Base-by-base conservation (phyloP, 2,888 invertebrate genomes). In the Sesia apiformis region DNA sequence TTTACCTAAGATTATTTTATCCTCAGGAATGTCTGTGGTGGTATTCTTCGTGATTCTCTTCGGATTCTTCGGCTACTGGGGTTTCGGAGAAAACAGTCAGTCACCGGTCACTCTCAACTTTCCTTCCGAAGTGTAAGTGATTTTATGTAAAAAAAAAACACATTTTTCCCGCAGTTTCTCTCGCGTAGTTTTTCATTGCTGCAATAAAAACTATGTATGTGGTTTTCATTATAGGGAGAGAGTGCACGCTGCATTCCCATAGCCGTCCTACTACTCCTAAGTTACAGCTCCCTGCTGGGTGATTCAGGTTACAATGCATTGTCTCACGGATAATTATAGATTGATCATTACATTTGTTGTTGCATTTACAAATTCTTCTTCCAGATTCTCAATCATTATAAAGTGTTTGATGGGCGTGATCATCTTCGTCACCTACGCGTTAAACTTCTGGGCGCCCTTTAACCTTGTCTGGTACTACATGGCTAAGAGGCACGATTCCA, bases 61-160 rank as follows among this genome's bases (percentile, higher is more conserved):
- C 0, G 88, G 88, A 42, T 88, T 88, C 59, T 88, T 88, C 54
- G 88, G 88, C 4, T 88, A 87, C 55, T 88, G 88, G 88, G 88
- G 88, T 0, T 88, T 77, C 46, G 81, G 84, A 40, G 84, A 86
- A 43, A 57, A 63, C 0, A 75, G 74, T 0, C 65, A 63, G 43
- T 78, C 86, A 42, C 88, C 88, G 0, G 85, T 88, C 0, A 88
- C 84, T 0, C 59, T 88, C 3, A 88, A 88, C 58, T 87, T 88
- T 53, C 86, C 87, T 0, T 60, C 70, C 2, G 79, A 77, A 61
- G 65, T 70, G 87, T 88, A 69, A 83, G 84, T 75, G 54, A 23
- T 38, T 50, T 38, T 50, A 4, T 53, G 23, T 23, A 23, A 23
- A 23, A 23, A n/a, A 1, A 23, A 23, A 23, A 23, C 23, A 23